phyloP scores from a whole-genome alignment of 2,113 vertebrate genomes.

The Corythoichthys intestinalis region DNA sequence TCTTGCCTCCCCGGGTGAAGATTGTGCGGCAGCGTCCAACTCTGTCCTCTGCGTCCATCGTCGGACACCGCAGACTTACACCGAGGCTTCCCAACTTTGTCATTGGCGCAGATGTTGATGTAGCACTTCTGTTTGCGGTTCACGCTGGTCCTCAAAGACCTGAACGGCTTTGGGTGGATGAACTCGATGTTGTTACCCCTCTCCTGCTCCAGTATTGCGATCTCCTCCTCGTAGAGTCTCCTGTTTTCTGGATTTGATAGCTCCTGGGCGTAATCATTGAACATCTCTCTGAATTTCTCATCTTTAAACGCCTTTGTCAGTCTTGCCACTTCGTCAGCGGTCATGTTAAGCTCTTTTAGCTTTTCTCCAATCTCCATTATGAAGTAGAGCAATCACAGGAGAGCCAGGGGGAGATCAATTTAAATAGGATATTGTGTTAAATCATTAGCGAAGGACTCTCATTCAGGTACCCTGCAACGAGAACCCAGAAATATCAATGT shows the following conservation, averaged over 20 bases:
- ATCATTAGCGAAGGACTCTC: no score
- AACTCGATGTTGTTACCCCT: constrained; percentile 80
- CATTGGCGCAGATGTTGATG: constrained; percentile 83
- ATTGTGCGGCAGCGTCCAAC: constrained; percentile 83
- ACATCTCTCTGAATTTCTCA: constrained; percentile 75
- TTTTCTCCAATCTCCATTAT: constrained; percentile 51
- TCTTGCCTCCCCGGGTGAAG: constrained; percentile 78
- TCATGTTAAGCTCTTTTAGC: constrained; percentile 79
- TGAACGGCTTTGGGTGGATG: constrained; percentile 79
- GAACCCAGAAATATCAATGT: background rate
- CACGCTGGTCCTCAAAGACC: constrained; percentile 79
- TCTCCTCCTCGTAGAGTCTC: constrained; percentile 81
- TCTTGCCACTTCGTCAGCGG: constrained; percentile 75
- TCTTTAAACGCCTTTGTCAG: constrained; percentile 80
- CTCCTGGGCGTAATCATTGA: constrained; percentile 81
- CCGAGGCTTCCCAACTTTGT: constrained; percentile 67
- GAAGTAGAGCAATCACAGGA: background rate
- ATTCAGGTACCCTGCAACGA: background rate
- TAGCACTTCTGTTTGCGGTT: constrained; percentile 77
- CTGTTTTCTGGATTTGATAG: constrained; percentile 79
- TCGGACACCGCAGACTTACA: constrained; percentile 37
- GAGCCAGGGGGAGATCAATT: background rate
- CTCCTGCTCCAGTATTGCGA: constrained; percentile 79
- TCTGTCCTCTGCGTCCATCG: constrained; percentile 54
- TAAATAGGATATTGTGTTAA: background rate